Evolutionary conservation across 2,888 invertebrate species (phyloP), one percentile per base, ranked within the genome.

Genomic region (Polymixis flavicincta): DNA sequence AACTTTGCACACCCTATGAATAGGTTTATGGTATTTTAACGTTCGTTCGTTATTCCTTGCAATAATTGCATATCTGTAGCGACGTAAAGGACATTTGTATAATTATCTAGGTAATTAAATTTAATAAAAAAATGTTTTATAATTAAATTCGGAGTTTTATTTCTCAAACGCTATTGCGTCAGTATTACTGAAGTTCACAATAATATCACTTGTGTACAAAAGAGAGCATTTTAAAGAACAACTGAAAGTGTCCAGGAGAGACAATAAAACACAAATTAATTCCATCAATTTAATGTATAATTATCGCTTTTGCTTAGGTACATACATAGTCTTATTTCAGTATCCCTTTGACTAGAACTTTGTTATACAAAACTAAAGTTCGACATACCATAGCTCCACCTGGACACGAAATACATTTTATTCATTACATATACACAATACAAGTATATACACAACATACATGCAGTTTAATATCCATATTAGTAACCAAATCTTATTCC

Each of bases 91-190:
- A 82, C 72, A 71, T 74, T 68, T 78, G 54, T 73, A 68, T 61
- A 76, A 76, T 65, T 79, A 74, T 72, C n/a, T 78, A 74, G 84
- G 79, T 73, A 61, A 77, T 85, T 85, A 78, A 84, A 85, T 87
- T 84, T 89, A 90, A 89, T 76, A 76, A 75, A 75, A 87, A 75
- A 84, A 86, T 80, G 76, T 75, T 81, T 82, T 74, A 85, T 85
- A 86, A 85, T 87, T 89, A 76, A 88, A 89, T 90, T 90, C 80
- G 85, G 87, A 82, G 88, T 92, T 92, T 92, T 90, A 91, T 91
- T 92, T 90, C 79, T 87, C 82, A 88, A 90, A 89, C 87, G 84
- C 86, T 88, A 90, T 37, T 37, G 5, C 5, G 82, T 82, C 83
- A 81, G 82, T 86, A 78, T 83, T 81, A 78, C 72, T 68, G 71